Percentiles rank a stretch among this genome's conserved stretches.
Evolutionary conservation across 2,797 vertebrate genomes (phyloP).

Genomic region (Loriculus beryllinus): DNA sequence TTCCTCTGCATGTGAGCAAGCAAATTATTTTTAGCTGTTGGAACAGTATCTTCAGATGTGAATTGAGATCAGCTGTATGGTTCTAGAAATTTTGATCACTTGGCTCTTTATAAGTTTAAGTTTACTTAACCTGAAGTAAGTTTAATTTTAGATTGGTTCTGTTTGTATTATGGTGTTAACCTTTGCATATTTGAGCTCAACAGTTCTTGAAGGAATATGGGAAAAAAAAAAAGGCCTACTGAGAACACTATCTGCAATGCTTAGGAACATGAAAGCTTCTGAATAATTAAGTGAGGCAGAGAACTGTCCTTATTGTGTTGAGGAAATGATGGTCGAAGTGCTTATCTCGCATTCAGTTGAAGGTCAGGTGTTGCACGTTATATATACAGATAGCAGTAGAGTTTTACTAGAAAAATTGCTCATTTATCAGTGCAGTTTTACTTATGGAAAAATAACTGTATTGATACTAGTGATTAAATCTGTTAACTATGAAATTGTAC

Average conservation of each 20-base stretch:
- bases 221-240: background rate
- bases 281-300: background rate
- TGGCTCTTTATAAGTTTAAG: background rate
- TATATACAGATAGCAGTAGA: background rate
- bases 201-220: background rate
- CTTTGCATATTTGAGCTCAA: background rate
- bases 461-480: background rate
- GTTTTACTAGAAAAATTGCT: background rate
- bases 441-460: background rate
- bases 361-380: background rate
- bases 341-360: background rate
- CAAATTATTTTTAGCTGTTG: background rate
- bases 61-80: background rate
- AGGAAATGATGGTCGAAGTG: background rate
- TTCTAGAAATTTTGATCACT: background rate
- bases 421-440: background rate
- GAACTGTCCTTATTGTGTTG: background rate
- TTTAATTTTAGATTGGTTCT: background rate
- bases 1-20: background rate
- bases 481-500: background rate
- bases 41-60: background rate
- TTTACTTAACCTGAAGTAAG: background rate
- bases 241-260: background rate
- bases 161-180: background rate
- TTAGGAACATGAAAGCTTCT: background rate